Evolutionary conservation across 2,113 vertebrate genomes (phyloP).

Genomic region (Grallaria varia): DNA sequence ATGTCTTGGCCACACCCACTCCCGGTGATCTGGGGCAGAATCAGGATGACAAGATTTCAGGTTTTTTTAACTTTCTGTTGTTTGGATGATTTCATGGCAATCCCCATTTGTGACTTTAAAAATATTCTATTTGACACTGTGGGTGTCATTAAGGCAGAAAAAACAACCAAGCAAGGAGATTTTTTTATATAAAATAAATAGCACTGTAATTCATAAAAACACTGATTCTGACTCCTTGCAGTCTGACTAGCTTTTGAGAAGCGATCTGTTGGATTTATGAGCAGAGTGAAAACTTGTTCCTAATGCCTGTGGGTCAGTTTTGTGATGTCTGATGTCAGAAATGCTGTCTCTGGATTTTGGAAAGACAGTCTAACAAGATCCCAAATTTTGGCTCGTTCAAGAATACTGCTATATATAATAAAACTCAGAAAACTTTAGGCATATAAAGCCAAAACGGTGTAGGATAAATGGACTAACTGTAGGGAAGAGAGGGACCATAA

Average conservation of each 20-base stretch:
- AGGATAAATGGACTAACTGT: not conserved
- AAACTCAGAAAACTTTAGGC: not conserved
- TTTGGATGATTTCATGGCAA: not conserved
- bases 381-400: not conserved
- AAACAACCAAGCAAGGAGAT: accelerated
- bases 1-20: not conserved
- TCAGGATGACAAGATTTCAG: not conserved
- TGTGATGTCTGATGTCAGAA: not conserved
- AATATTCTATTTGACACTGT: not conserved
- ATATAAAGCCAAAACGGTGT: not conserved
- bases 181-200: not conserved
- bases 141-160: not conserved
- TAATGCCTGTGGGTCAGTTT: not conserved
- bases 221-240: not conserved
- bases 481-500: not conserved
- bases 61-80: not conserved
- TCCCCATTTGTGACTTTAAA: not conserved
- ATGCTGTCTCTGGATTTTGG: not conserved
- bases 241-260: not conserved
- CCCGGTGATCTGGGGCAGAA: not conserved
- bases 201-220: not conserved
- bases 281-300: not conserved
- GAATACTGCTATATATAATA: not conserved
- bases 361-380: not conserved
- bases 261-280: not conserved